Evolutionary conservation across 1,140 invertebrate species (phyloP), one percentile per base, ranked within the genome.

Genomic region (Scaptomyza pallida): DNA sequence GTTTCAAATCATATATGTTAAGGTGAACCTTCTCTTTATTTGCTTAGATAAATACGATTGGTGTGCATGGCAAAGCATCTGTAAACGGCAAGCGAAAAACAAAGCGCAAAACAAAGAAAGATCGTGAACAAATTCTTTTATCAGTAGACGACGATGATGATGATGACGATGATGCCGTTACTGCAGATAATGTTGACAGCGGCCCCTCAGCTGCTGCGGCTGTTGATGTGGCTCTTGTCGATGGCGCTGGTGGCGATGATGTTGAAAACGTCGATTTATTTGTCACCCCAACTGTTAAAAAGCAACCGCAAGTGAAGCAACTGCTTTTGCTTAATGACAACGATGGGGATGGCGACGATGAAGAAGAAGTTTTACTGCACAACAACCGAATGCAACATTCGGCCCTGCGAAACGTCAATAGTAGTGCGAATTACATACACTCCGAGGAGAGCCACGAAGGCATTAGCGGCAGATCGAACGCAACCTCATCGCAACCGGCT

Each of bases 1-100:
- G 9, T n/a, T 12, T n/a, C 4, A 60, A 70, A 48, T 26, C 3
- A 26, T 4, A 26, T 26, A 26, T 2, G 21, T 9, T 10, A 12
- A 17, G 13, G 50, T 17, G n/a, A 3, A 13, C n/a, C 1, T 33
- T 35, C 8, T 50, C 13, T n/a, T n/a, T 51, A 37, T 37, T 16
- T 57, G 3, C 15, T 1, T 33, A 90, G 89, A 90, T 90, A 45
- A 90, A 90, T 51, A 90, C 89, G 2, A 64, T 90, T 55, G 89
- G 89, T 6, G 56, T 82, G 19, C 69, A 72, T 44, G 59, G 64
- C 33, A 69, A 73, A 62, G 17, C 52, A 30, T 45, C 52, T 26
- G 55, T 50, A 16, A 44, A 56, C 26, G 68, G 73, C 8, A 90
- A 82, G 23, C 74, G 63, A 4, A 67, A 43, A 16, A 26, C 62